Base-by-base conservation (phyloP, 2,113 vertebrate genomes). In the Sinocyclocheilus maitianheensis region DNA sequence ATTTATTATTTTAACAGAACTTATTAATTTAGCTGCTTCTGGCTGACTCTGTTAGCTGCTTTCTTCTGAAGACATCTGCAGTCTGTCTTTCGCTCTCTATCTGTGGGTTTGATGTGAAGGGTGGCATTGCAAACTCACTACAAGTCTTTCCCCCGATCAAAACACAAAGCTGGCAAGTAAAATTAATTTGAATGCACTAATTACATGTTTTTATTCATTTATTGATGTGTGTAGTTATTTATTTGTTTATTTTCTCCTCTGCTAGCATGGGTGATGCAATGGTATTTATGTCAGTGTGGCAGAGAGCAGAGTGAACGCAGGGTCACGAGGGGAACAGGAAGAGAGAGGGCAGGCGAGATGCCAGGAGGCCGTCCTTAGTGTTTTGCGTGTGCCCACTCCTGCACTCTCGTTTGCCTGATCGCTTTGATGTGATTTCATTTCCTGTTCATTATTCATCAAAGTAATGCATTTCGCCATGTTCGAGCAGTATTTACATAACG, bases 401-500 rank as follows among this genome's bases (percentile, higher is more conserved):
- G 40, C 34, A n/a, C 77, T 62, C 69, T 79, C 20, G 43, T 85
- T 58, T 85, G 69, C 85, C 72, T 77, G 87, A 84, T 89, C 82
- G n/a, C 84, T 83, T 83, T 87, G 81, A 89, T 81, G 84, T 67
- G 58, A 77, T 89, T 88, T 79, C 63, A 76, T 75, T 83, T 83
- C 26, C 48, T 78, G 63, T 90, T 86, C 83, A 87, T 88, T 89
- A 88, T 90, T 88, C 85, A 89, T 90, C 88, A 87, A 87, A 89
- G 84, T 85, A 81, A 43, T 34, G 37, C 69, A 88, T 89, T 85
- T 83, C 77, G 53, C 83, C 58, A 85, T 80, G 48, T 88, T 88
- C 82, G 24, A 1, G 51, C 53, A 24, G 46, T 14, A 90, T 92
- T 87, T 91, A 85, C 89, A 90, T 89, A 90, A 91, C 62, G 87